phyloP scores from a whole-genome alignment of 2,888 invertebrate genomes.

The Graphium colonna region DNA sequence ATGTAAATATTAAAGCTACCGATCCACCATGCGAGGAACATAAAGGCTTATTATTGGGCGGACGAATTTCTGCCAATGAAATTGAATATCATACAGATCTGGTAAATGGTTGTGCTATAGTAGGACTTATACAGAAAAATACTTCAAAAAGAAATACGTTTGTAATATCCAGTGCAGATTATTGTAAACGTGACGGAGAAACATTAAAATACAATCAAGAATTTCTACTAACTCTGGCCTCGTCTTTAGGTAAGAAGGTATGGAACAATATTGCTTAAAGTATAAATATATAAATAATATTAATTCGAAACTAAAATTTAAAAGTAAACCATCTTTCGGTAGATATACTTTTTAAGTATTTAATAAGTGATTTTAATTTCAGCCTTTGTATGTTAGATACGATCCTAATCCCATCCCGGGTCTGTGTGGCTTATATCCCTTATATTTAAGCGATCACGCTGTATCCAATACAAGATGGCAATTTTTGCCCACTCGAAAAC shows the following conservation, averaged over 20 bases:
- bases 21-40: slow-evolving; percentile 54
- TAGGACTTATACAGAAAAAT: slow-evolving; percentile 38
- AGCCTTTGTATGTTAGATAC: no score
- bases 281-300: no score
- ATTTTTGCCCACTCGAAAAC: slow-evolving; percentile 53
- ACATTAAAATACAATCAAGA: slow-evolving; percentile 66
- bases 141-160: slow-evolving; percentile 55
- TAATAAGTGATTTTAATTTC: slow-evolving; percentile 35
- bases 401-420: slow-evolving; percentile 69
- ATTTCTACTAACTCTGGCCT: slow-evolving; percentile 58
- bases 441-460: slow-evolving; percentile 63
- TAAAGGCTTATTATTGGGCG: slow-evolving; percentile 58
- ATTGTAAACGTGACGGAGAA: slow-evolving; percentile 62
- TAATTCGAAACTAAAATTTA: no score
- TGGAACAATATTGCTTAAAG: no score
- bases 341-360: no score
- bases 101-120: slow-evolving; percentile 57
- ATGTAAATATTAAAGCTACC: slow-evolving; percentile 38
- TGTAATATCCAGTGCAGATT: slow-evolving; percentile 63
- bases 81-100: slow-evolving; percentile 63
- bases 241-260: slow-evolving; percentile 55
- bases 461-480: slow-evolving; percentile 71
- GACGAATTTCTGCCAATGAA: slow-evolving; percentile 59
- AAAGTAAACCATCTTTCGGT: no score
- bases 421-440: slow-evolving; percentile 54